Evolutionary conservation across 2,888 invertebrate genomes (phyloP).

Genomic region (Torymus texanus): DNA sequence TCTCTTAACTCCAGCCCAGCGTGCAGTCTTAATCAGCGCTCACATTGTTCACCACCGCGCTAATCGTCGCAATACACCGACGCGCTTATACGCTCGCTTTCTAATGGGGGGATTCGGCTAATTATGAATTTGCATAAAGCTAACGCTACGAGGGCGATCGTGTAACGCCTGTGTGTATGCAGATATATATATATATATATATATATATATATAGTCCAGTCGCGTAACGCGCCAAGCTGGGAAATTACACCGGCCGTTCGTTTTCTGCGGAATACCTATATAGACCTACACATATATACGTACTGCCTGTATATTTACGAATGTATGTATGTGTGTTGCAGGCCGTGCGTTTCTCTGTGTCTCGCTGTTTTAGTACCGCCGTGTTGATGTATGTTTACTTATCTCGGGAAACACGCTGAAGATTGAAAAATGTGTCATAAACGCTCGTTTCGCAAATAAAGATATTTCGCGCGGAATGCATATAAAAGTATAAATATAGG

Average conservation of each 20-base stretch:
- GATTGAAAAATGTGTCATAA: conserved; percentile 22
- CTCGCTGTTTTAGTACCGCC: neutral
- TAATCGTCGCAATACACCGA: conserved; percentile 3
- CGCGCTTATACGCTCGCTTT: conserved; percentile 25
- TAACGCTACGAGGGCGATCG: neutral
- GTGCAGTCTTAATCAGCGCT: conserved; percentile 17
- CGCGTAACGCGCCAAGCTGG: no score
- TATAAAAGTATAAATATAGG: neutral
- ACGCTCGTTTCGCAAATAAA: conserved; percentile 38
- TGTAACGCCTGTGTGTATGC: neutral
- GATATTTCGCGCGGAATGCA: conserved; percentile 18
- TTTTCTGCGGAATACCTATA: no score
- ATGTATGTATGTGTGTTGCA: neutral
- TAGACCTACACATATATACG: no score
- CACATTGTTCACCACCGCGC: conserved; percentile 26
- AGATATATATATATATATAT: neutral
- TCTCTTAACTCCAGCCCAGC: neutral
- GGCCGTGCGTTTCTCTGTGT: neutral
- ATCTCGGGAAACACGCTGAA: neutral
- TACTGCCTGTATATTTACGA: no score
- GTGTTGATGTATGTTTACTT: conserved; percentile 15
- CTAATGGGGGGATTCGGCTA: conserved; percentile 49
- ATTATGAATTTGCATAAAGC: conserved; percentile 52
- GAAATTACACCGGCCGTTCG: no score
- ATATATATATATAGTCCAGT: no score